Conservation (phyloP, 2,797 vertebrate species). For the Discoglossus pictus region DNA sequence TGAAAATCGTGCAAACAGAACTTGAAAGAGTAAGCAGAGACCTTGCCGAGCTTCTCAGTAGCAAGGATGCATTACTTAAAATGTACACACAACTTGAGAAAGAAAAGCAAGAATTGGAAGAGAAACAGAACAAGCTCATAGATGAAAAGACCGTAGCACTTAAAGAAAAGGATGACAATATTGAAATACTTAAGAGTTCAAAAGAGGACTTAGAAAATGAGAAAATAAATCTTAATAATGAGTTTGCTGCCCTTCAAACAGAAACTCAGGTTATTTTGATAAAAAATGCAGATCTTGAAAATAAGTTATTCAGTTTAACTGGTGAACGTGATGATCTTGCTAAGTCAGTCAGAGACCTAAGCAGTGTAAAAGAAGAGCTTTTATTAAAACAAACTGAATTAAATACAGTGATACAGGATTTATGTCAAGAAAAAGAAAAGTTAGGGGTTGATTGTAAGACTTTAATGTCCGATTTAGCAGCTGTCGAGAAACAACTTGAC, state of each 20-base stretch:
- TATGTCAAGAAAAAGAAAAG: slow-evolving; percentile 62
- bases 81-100: slow-evolving; percentile 77
- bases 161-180: slow-evolving; percentile 66
- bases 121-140: slow-evolving; percentile 65
- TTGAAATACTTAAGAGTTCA: slow-evolving; percentile 64
- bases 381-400: slow-evolving; percentile 56
- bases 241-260: slow-evolving; percentile 57
- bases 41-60: slow-evolving; percentile 72
- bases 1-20: slow-evolving; percentile 63
- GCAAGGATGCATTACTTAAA: slow-evolving; percentile 70
- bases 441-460: slow-evolving; percentile 61
- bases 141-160: slow-evolving; percentile 70
- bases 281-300: slow-evolving; percentile 55
- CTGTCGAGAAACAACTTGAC: slow-evolving; percentile 65
- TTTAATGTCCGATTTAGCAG: slow-evolving; percentile 67
- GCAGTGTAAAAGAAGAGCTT: slow-evolving; percentile 58
- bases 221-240: slow-evolving; percentile 58
- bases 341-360: slow-evolving; percentile 55
- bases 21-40: slow-evolving; percentile 65
- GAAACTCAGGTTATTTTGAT: slow-evolving; percentile 60
- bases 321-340: slow-evolving; percentile 55
- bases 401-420: not conserved
- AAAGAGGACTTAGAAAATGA: slow-evolving; percentile 63
- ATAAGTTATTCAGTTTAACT: slow-evolving; percentile 51
- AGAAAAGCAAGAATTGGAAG: slow-evolving; percentile 71